A percentile compares a stretch with the other conserved stretches of the same genome.
Conservation (phyloP, 2,113 vertebrate species). For the Neopipo cinnamomea region DNA sequence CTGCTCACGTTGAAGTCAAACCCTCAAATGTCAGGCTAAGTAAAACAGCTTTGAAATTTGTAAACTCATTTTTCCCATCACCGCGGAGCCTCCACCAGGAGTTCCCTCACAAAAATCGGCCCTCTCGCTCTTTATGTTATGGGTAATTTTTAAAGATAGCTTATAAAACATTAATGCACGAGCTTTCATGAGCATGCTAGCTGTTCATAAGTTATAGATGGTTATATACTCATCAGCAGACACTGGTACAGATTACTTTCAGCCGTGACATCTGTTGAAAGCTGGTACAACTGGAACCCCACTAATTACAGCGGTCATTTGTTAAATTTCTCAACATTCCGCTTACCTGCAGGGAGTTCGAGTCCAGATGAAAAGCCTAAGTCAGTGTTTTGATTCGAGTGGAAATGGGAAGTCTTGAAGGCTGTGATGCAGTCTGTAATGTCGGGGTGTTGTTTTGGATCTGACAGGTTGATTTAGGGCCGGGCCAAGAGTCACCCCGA, state of each 20-base stretch:
- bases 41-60: slow-evolving; percentile 36
- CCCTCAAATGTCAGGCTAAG: slow-evolving; percentile 2
- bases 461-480: neutral
- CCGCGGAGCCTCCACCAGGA: neutral
- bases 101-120: slow-evolving; percentile 27
- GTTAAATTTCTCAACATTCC: neutral
- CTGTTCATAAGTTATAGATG: slow-evolving; percentile 47
- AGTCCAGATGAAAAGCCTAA: neutral
- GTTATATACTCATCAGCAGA: slow-evolving; percentile 39
- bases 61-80: slow-evolving; percentile 27
- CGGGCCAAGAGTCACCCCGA: neutral
- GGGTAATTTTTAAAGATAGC: slow-evolving; percentile 53
- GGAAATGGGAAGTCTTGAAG: neutral
- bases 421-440: neutral
- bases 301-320: slow-evolving; percentile 8
- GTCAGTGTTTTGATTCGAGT: neutral
- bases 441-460: neutral
- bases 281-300: neutral
- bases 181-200: slow-evolving; percentile 35
- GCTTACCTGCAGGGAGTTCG: neutral
- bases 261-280: slow-evolving; percentile 22
- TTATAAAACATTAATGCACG: slow-evolving; percentile 57
- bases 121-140: neutral
- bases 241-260: slow-evolving; percentile 32
- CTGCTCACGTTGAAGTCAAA: neutral